Base-by-base conservation (phyloP, 2,113 vertebrate species). In the Spea bombifrons region DNA sequence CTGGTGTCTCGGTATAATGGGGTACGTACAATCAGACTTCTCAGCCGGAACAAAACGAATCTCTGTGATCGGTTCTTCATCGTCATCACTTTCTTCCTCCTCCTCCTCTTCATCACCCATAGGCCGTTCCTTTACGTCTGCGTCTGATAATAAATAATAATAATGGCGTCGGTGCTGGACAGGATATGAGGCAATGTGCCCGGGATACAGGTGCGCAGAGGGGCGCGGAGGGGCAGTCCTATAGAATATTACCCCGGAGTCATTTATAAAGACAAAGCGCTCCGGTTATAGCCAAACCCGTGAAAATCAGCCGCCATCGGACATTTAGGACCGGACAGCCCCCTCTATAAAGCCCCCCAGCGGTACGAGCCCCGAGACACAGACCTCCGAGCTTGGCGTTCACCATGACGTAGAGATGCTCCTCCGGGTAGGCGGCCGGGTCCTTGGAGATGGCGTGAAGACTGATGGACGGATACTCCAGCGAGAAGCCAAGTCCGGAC, bases 381-480 rank as follows among this genome's bases (percentile, higher is more conserved):
- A 45, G 91, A 99, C 97, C 95, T 76, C 81, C 88, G 0, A 98
- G 92, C 71, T 88, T 97, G 73, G 93, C 93, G 4, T 98, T 99
- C 84, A 99, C 96, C 97, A 99, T 97, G 83, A 99, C 93, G 0
- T 99, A 99, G 30, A 99, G 85, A 84, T 99, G 96, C 59, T 99
- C 96, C 83, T 92, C 92, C 0, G 97, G 96, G 83, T 92, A 97
- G 0, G 94, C 84, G 0, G 83, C 92, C 64, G 92, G 85, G 76
- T 99, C 97, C 81, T 94, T 93, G 85, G 96, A 99, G 73, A 99
- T 91, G 0, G 97, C 97, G 0, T 99, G 97, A 8, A 99, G 90
- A 55, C 97, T 94, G 55, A 99, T 97, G 77, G 90, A 86, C n/a
- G 96, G 97, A 61, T 99, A 99, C 75, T 99, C 96, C 88, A 99